Conservation (phyloP, 2,113 vertebrate species). For the Fukomys damarensis region DNA sequence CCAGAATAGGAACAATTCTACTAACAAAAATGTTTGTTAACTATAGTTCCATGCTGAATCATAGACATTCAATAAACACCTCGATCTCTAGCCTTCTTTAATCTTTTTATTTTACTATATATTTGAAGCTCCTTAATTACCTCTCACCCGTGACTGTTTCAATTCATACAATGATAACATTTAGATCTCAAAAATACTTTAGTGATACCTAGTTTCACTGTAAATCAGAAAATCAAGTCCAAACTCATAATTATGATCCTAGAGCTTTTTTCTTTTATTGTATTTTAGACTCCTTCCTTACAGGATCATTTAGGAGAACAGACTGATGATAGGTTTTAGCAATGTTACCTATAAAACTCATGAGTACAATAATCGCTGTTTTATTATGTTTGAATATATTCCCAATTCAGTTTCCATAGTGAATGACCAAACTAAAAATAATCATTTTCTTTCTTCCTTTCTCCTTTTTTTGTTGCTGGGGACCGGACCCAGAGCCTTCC, state of each 20-base stretch:
- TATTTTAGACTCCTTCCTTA: slow-evolving; percentile 1
- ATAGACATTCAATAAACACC: slow-evolving; percentile 25
- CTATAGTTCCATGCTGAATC: slow-evolving; percentile 22
- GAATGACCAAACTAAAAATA: slow-evolving; percentile 4
- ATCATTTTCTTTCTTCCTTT: neutral
- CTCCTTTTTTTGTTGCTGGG: neutral
- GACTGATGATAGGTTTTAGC: neutral
- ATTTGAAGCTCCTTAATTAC: slow-evolving; percentile 3
- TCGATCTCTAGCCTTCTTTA: neutral
- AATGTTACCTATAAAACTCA: slow-evolving; percentile 43
- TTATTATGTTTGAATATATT: slow-evolving; percentile 13
- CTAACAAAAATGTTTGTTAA: slow-evolving; percentile 40
- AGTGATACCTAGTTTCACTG: slow-evolving; percentile 5
- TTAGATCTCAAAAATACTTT: slow-evolving; percentile 30
- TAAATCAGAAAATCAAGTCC: slow-evolving; percentile 9
- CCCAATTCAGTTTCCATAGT: slow-evolving; percentile 18
- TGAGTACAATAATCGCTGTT: neutral
- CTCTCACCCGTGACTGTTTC: neutral
- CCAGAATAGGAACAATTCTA: neutral
- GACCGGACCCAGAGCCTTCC: neutral
- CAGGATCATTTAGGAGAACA: slow-evolving; percentile 34
- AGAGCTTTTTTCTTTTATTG: neutral
- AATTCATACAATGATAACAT: neutral
- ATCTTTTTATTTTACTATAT: slow-evolving; percentile 33
- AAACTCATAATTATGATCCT: neutral